Conservation (phyloP, 2,888 invertebrate species). For the Euzophera pinguis region DNA sequence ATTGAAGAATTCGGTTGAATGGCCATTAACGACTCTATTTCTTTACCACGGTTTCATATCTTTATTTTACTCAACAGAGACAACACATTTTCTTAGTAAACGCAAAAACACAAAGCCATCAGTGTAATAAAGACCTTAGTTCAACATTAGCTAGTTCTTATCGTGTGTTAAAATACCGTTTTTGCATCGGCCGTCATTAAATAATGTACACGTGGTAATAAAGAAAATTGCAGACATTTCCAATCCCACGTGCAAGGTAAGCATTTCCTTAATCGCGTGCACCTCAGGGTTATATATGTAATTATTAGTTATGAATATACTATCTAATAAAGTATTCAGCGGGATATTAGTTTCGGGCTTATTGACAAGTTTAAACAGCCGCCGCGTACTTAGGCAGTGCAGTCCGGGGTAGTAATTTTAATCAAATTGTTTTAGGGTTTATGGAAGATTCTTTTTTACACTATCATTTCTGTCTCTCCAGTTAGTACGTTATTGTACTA, state of each 20-base stretch:
- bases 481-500: too few species aligned
- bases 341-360: too few species aligned
- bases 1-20: too few species aligned
- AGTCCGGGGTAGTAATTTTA: too few species aligned
- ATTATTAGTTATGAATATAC: not conserved
- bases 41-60: too few species aligned
- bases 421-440: too few species aligned
- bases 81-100: not conserved
- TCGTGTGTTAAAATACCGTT: constrained; percentile 36
- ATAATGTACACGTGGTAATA: constrained; percentile 39
- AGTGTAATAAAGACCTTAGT: constrained; percentile 2
- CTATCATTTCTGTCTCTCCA: too few species aligned
- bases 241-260: constrained; percentile 26
- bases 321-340: not conserved
- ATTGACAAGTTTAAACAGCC: too few species aligned
- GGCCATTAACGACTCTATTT: too few species aligned
- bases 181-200: constrained; percentile 45
- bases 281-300: not conserved
- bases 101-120: not conserved
- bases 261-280: constrained; percentile 34
- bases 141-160: constrained; percentile 22
- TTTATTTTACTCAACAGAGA: too few species aligned
- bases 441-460: too few species aligned
- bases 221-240: constrained; percentile 48
- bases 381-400: too few species aligned